These are phyloP conservation scores for Mobula hypostoma DNA, from an alignment of 2,113 vertebrate genomes.

Conservation along the genomic window DNA sequence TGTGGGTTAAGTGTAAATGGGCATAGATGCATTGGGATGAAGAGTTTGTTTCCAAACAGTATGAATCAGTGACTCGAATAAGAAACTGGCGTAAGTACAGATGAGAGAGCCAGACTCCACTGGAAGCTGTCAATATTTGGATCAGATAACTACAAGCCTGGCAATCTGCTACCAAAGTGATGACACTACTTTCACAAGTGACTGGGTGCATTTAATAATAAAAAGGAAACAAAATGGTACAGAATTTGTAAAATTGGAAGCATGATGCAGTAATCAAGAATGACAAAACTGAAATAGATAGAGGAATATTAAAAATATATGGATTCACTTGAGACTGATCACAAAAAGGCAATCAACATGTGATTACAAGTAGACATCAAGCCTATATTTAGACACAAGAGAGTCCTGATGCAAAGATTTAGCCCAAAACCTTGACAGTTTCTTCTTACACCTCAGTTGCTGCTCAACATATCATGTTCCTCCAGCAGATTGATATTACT, in stretches of 20 bases:
- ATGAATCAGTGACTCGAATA: too few relatives aligned
- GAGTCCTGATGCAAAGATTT: too few relatives aligned
- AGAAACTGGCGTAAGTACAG: neutral
- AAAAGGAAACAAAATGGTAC: neutral
- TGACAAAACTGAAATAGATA: too few relatives aligned
- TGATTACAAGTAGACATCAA: too few relatives aligned
- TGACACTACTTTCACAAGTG: conserved; percentile 11
- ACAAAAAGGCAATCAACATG: neutral
- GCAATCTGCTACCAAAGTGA: neutral
- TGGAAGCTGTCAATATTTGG: conserved; percentile 22
- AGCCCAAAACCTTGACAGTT: too few relatives aligned
- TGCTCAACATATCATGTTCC: too few relatives aligned
- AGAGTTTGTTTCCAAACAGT: too few relatives aligned
- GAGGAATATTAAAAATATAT: neutral
- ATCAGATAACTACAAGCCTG: neutral
- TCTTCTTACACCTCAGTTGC: too few relatives aligned
- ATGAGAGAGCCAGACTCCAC: neutral
- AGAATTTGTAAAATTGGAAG: neutral
- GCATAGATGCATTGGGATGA: too few relatives aligned
- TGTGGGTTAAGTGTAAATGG: too few relatives aligned
- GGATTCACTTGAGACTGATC: neutral
- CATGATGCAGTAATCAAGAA: neutral
- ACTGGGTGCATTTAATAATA: neutral
- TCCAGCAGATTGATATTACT: too few relatives aligned
- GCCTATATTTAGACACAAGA: too few relatives aligned